Evolutionary conservation across 2,888 invertebrate genomes (phyloP).

Genomic region (Hemicrepidius hirtus): DNA sequence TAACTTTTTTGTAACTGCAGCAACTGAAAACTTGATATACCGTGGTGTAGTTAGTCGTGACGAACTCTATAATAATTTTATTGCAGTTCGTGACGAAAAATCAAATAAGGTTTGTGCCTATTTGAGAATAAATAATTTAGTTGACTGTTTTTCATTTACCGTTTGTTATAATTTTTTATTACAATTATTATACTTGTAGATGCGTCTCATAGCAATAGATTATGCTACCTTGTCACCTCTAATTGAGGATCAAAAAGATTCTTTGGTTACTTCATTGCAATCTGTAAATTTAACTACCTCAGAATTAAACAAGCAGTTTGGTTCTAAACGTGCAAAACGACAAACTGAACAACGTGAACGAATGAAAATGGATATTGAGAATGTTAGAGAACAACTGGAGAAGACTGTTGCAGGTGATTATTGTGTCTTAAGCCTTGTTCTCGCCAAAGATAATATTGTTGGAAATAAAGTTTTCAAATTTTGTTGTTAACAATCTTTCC

Average conservation of each 20-base stretch:
- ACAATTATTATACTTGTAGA: conserved; percentile 37
- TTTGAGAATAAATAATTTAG: conserved; percentile 4
- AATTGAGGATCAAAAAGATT: conserved; percentile 48
- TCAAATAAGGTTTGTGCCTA: conserved; percentile 66
- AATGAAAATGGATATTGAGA: conserved; percentile 75
- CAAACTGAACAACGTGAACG: conserved; percentile 77
- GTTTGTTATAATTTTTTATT: too few species aligned
- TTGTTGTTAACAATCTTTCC: too few species aligned
- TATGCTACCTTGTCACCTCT: conserved; percentile 48
- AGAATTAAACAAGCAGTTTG: conserved; percentile 78
- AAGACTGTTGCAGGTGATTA: conserved; percentile 73
- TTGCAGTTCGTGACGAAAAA: conserved; percentile 62
- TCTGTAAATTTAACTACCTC: conserved; percentile 55
- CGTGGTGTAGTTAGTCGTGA: conserved; percentile 57
- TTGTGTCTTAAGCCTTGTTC: too few species aligned
- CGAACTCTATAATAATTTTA: conserved; percentile 62
- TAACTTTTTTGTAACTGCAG: conserved; percentile 58
- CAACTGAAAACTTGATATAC: conserved; percentile 62
- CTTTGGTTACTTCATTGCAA: conserved; percentile 36
- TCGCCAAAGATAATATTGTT: too few species aligned
- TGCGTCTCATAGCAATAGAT: conserved; percentile 52
- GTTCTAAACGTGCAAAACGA: conserved; percentile 78
- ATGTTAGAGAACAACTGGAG: conserved; percentile 76
- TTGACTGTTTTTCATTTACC: too few species aligned
- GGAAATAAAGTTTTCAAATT: background rate